Conservation (phyloP, 2,797 vertebrate species). For the Pseudochaenichthys georgianus region DNA sequence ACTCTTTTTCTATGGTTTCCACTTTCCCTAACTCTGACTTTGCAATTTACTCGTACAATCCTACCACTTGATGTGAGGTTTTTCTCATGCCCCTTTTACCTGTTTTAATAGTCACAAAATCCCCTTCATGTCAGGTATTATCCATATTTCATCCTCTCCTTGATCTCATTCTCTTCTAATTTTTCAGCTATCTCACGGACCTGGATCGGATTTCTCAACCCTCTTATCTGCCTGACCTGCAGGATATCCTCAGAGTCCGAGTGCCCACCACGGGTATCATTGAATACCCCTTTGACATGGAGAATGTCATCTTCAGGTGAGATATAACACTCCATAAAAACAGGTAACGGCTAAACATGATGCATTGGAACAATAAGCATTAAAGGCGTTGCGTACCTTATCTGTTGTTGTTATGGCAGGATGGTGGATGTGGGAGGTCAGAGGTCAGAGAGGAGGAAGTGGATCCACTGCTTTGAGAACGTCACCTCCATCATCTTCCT, state of each 20-base stretch:
- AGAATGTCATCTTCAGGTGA: slow-evolving; percentile 92
- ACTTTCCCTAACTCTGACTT: neutral
- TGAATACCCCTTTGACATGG: slow-evolving; percentile 91
- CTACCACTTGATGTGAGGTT: neutral
- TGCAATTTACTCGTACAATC: neutral
- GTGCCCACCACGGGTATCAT: slow-evolving; percentile 92
- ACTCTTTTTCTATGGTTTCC: neutral
- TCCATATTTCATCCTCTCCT: neutral
- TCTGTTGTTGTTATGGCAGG: slow-evolving; percentile 59
- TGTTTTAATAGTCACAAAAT: neutral
- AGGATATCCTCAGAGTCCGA: slow-evolving; percentile 90
- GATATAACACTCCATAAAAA: neutral
- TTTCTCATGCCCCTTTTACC: neutral
- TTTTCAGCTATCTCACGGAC: slow-evolving; percentile 87
- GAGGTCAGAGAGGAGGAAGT: slow-evolving; percentile 93
- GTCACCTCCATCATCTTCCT: slow-evolving; percentile 96
- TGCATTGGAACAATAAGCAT: neutral
- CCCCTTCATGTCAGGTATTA: neutral
- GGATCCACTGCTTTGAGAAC: slow-evolving; percentile 96
- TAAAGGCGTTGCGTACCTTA: accelerated
- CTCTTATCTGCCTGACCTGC: slow-evolving; percentile 87
- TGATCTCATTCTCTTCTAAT: neutral
- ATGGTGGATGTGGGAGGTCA: slow-evolving; percentile 96
- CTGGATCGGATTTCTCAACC: slow-evolving; percentile 85
- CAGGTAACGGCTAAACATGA: neutral